These are phyloP conservation scores for Gephyroberyx darwinii DNA, from an alignment of 2,797 vertebrate genomes.

Conservation along the genomic window DNA sequence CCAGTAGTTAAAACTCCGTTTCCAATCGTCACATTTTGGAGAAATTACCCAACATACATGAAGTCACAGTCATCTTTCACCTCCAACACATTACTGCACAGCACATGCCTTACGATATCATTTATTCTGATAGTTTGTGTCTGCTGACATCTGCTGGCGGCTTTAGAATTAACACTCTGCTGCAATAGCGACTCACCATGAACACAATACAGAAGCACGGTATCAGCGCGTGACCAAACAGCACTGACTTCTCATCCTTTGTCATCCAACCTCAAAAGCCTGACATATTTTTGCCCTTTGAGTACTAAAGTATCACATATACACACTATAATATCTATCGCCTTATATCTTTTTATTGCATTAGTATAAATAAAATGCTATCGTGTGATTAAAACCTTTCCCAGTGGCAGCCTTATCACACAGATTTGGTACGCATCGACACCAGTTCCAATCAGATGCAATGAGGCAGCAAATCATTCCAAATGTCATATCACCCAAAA, in stretches of 20 bases:
- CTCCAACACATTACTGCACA: neutral
- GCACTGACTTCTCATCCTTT: neutral
- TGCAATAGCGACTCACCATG: neutral
- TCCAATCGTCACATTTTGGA: no score
- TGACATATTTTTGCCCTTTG: neutral
- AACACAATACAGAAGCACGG: no score
- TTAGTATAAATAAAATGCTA: constrained; percentile 62
- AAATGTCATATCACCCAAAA: neutral
- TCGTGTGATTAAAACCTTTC: constrained; percentile 54
- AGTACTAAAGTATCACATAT: neutral
- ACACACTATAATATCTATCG: neutral
- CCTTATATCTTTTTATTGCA: neutral
- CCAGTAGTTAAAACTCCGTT: no score
- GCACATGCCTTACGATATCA: neutral
- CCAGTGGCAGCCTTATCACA: constrained; percentile 46
- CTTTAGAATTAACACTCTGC: neutral
- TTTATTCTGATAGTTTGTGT: constrained; percentile 21
- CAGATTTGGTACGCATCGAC: constrained; percentile 41
- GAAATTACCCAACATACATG: neutral
- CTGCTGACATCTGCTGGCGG: constrained; percentile 64
- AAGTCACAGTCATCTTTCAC: neutral
- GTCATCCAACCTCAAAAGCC: neutral
- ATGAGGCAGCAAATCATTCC: constrained; percentile 11
- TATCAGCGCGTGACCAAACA: no score
- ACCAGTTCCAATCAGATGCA: constrained; percentile 26